Percentiles rank a stretch among this genome's conserved stretches.
These are phyloP conservation scores for Drosophila meridiana DNA, from an alignment of 2,888 invertebrate species.

Conservation along the genomic window DNA sequence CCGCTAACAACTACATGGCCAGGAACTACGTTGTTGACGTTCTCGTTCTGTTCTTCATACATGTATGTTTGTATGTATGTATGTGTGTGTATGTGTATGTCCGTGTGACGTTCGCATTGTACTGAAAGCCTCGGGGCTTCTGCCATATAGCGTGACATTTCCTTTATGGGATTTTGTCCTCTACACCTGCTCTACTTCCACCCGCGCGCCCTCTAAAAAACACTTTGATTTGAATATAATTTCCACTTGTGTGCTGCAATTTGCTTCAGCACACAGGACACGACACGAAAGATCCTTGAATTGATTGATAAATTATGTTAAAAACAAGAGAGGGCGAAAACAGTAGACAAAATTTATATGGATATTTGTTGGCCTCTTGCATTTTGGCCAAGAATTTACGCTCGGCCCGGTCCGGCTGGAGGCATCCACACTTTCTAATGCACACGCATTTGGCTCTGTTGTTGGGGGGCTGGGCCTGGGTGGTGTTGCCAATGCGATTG, in stretches of 20 bases:
- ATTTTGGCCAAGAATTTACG: constrained; percentile 33
- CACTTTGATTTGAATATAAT: constrained; percentile 57
- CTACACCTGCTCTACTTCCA: constrained; percentile 15
- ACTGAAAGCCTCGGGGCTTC: constrained; percentile 42
- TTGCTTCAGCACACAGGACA: constrained; percentile 21
- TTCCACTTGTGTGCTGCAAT: constrained; percentile 53
- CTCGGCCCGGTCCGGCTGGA: constrained; percentile 25
- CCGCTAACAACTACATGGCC: constrained; percentile 39
- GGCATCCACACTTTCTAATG: constrained; percentile 29
- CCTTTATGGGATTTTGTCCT: constrained; percentile 74
- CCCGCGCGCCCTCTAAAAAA: background rate
- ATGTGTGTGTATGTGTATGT: constrained; percentile 10
- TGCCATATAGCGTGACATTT: constrained; percentile 77
- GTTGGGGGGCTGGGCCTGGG: constrained; percentile 21
- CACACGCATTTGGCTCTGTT: constrained; percentile 25
- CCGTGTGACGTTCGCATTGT: constrained; percentile 48
- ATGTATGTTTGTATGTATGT: constrained; percentile 7
- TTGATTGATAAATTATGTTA: constrained; percentile 62
- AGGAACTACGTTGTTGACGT: constrained; percentile 64
- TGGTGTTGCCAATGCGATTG: constrained; percentile 22
- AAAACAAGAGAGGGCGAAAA: background rate
- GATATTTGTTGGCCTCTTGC: constrained; percentile 28
- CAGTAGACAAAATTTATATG: background rate
- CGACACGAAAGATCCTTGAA: constrained; percentile 56
- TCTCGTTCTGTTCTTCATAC: constrained; percentile 29